These are phyloP conservation scores for Caenorhabditis sp. DNA, from an alignment of 2,888 invertebrate species.

Conservation along the genomic window DNA sequence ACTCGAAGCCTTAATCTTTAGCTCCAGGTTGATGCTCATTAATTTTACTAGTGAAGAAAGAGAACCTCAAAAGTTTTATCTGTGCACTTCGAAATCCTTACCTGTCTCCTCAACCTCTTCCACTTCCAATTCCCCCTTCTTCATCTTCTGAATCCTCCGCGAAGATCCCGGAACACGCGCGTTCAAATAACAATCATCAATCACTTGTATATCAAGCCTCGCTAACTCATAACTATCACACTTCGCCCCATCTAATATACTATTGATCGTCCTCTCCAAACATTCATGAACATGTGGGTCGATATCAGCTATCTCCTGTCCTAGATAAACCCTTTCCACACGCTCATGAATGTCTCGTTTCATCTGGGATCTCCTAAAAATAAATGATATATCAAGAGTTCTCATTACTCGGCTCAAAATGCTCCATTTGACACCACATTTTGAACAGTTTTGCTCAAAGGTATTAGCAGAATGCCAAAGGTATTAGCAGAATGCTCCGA, in stretches of 20 bases:
- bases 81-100: background rate
- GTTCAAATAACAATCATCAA: conserved; percentile 47
- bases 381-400: no score
- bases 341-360: conserved; percentile 19
- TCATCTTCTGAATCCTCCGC: conserved; percentile 3
- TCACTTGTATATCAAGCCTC: conserved; percentile 38
- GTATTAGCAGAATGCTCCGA: no score
- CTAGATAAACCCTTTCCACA: conserved; percentile 42
- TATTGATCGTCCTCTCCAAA: conserved; percentile 25
- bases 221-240: conserved; percentile 38
- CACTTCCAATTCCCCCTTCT: conserved; percentile 29
- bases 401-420: no score
- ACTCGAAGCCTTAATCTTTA: no score
- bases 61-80: no score
- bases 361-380: background rate
- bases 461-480: no score
- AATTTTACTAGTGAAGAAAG: background rate
- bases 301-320: conserved; percentile 47
- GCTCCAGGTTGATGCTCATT: no score
- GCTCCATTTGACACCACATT: no score
- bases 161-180: conserved; percentile 22
- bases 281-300: conserved; percentile 52
- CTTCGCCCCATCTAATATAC: conserved; percentile 30
- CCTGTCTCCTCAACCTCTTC: conserved; percentile 12
- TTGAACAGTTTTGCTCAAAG: no score